Evolutionary conservation across 2,888 invertebrate species (phyloP).

Genomic region (Meliscaeva auricollis): DNA sequence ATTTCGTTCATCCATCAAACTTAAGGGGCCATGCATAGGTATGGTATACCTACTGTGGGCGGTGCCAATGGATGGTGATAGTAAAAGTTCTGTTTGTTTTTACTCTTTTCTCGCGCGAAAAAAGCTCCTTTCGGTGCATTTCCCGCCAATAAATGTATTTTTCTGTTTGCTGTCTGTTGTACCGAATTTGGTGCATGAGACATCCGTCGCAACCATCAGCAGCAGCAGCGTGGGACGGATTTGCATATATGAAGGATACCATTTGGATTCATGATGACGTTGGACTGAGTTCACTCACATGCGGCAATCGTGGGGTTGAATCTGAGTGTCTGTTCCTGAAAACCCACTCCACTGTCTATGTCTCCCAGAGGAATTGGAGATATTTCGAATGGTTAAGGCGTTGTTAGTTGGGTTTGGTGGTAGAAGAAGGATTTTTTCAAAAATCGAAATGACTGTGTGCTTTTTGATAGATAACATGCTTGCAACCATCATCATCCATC

Average conservation of each 20-base stretch:
- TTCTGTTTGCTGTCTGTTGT: conserved; percentile 63
- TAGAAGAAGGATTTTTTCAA: conserved; percentile 20
- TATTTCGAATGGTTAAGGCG: conserved; percentile 23
- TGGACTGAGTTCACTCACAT: conserved; percentile 38
- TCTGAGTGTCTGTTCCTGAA: conserved; percentile 23
- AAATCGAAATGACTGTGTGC: conserved; percentile 52
- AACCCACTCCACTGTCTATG: background rate
- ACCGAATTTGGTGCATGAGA: conserved; percentile 15
- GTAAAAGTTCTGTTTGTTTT: conserved; percentile 19
- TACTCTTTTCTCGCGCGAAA: background rate
- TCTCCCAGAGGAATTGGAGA: conserved; percentile 31
- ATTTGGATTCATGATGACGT: conserved; percentile 10
- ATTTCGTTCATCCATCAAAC: conserved; percentile 49
- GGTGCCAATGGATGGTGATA: background rate
- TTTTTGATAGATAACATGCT: conserved; percentile 61
- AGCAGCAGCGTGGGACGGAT: background rate
- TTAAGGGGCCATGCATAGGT: background rate
- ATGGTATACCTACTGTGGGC: background rate
- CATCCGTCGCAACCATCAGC: conserved; percentile 23
- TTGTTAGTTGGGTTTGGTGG: background rate
- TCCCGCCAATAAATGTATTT: conserved; percentile 73
- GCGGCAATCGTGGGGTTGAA: conserved; percentile 28
- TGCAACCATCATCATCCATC: conserved; percentile 67
- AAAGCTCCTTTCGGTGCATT: conserved; percentile 49
- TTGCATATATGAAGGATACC: conserved; percentile 35